Conservation (phyloP, 1,140 invertebrate genomes). For the Camponotus floridanus region DNA sequence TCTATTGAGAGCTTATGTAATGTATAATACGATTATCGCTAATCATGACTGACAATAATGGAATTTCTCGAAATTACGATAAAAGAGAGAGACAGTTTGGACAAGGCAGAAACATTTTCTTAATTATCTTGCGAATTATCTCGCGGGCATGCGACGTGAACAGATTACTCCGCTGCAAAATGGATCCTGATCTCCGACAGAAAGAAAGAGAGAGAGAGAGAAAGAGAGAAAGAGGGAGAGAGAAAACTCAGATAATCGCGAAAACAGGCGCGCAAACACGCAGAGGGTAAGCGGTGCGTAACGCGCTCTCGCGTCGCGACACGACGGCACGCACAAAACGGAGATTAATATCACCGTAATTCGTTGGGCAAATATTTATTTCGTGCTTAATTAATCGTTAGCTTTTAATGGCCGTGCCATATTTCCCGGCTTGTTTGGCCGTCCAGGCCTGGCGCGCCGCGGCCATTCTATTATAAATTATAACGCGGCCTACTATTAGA, state of each 20-base stretch:
- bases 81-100: background rate
- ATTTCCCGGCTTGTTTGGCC: constrained; percentile 76
- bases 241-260: constrained; percentile 60
- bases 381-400: constrained; percentile 85
- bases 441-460: constrained; percentile 49
- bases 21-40: background rate
- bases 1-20: no score
- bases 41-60: constrained; percentile 13
- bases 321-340: constrained; percentile 77
- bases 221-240: no score
- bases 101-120: constrained; percentile 7
- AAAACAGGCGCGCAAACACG: constrained; percentile 41
- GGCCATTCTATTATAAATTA: constrained; percentile 78
- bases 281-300: constrained; percentile 35
- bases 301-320: constrained; percentile 53
- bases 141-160: constrained; percentile 13
- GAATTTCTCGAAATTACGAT: background rate
- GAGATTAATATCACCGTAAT: constrained; percentile 84
- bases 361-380: constrained; percentile 85
- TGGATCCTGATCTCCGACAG: background rate
- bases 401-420: constrained; percentile 81
- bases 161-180: constrained; percentile 14
- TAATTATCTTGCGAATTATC: constrained; percentile 41
- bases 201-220: background rate
- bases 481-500: constrained; percentile 74